Conservation (phyloP, 2,113 vertebrate species). For the Cranoglanis bouderius region DNA sequence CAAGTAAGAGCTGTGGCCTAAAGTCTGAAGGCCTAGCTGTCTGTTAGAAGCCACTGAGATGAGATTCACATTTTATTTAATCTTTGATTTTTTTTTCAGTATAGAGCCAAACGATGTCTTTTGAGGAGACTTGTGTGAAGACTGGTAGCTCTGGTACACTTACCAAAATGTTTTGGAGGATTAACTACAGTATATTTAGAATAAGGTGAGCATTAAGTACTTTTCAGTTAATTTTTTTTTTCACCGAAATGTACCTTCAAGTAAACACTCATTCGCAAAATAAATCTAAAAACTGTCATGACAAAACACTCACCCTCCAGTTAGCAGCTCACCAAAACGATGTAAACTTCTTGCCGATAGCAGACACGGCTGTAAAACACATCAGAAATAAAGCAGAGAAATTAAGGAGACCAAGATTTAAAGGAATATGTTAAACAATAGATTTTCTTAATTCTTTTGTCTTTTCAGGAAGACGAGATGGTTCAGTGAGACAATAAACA, state of each 20-base stretch:
- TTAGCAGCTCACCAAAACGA: slow-evolving; percentile 91
- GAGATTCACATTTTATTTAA: not conserved
- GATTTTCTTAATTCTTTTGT: not conserved
- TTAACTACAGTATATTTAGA: not conserved
- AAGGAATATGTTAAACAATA: not conserved
- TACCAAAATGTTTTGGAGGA: not conserved
- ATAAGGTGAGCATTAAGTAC: not conserved
- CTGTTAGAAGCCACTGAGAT: not conserved
- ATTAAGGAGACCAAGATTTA: not conserved
- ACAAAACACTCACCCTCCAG: slow-evolving; percentile 75
- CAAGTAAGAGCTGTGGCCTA: not conserved
- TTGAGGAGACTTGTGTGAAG: not conserved
- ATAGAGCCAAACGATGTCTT: not conserved
- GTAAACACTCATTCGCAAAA: not conserved
- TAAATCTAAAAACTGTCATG: not conserved
- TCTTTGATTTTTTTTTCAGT: too few species aligned
- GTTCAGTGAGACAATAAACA: not conserved
- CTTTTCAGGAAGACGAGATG: not conserved
- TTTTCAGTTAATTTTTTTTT: not conserved
- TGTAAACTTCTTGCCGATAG: slow-evolving; percentile 98
- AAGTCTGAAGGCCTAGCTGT: not conserved
- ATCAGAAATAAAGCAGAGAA: not conserved
- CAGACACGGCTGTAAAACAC: slow-evolving; percentile 82
- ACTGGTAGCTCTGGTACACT: not conserved
- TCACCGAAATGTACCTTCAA: not conserved